phyloP scores from a whole-genome alignment of 2,797 vertebrate species.

The Cyprinella venusta region DNA sequence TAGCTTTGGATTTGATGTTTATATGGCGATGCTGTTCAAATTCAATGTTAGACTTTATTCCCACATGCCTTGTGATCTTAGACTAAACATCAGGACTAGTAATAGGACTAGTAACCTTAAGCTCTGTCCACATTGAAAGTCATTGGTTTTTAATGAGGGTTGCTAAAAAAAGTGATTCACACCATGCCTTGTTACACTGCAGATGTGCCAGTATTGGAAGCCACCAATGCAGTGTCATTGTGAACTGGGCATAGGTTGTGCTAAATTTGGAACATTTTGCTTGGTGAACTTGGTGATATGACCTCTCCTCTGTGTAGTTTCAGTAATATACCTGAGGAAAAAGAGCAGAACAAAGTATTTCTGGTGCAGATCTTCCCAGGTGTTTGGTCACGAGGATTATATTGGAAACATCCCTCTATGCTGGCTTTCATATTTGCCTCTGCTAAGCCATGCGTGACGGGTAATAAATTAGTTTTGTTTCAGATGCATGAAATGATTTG shows the following conservation, averaged over 20 bases:
- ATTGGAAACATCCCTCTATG: conserved; percentile 68
- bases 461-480: conserved; percentile 81
- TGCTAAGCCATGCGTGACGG: conserved; percentile 74
- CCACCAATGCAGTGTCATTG: not conserved
- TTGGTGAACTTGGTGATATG: not conserved
- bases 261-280: not conserved
- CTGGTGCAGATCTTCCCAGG: conserved; percentile 9
- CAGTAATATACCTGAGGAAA: conserved; percentile 17
- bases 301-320: not conserved
- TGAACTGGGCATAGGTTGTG: not conserved
- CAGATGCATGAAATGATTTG: conserved; percentile 77
- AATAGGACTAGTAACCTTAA: not conserved
- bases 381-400: conserved; percentile 35
- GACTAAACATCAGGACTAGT: not conserved
- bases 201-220: too few species aligned
- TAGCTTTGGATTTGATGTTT: not conserved
- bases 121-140: not conserved
- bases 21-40: not conserved
- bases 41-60: not conserved
- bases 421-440: conserved; percentile 70
- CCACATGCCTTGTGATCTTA: not conserved
- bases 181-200: not conserved
- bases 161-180: not conserved
- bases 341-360: conserved; percentile 12
- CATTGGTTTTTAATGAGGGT: not conserved